Conservation (phyloP, 2,113 vertebrate species). For the Butorides virescens region DNA sequence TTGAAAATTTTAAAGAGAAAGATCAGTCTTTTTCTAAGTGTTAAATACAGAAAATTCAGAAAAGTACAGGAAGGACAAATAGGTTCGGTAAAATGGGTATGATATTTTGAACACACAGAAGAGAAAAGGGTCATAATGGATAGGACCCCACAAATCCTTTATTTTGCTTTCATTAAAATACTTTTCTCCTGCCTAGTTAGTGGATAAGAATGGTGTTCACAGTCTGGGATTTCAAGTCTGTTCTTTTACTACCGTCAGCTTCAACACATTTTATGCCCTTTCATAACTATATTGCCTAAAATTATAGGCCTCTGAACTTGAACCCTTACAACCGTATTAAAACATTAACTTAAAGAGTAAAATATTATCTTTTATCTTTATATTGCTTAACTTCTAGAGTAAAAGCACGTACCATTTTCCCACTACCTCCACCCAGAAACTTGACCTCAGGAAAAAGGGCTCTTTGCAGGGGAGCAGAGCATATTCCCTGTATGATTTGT, state of each 20-base stretch:
- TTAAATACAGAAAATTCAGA: background rate
- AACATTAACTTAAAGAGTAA: background rate
- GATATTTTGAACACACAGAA: background rate
- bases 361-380: background rate
- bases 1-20: background rate
- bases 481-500: fast-evolving
- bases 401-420: background rate
- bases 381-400: background rate
- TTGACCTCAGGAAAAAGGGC: background rate
- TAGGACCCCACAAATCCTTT: background rate
- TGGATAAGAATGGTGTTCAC: background rate
- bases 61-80: background rate
- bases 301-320: background rate
- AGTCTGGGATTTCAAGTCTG: background rate
- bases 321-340: background rate
- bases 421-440: background rate
- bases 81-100: background rate
- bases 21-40: background rate
- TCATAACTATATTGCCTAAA: background rate
- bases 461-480: fast-evolving
- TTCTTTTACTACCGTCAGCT: background rate
- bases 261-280: background rate
- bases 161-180: background rate
- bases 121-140: background rate
- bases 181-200: background rate